Evolutionary conservation across 2,113 vertebrate species (phyloP).

Genomic region (Hylia prasina): DNA sequence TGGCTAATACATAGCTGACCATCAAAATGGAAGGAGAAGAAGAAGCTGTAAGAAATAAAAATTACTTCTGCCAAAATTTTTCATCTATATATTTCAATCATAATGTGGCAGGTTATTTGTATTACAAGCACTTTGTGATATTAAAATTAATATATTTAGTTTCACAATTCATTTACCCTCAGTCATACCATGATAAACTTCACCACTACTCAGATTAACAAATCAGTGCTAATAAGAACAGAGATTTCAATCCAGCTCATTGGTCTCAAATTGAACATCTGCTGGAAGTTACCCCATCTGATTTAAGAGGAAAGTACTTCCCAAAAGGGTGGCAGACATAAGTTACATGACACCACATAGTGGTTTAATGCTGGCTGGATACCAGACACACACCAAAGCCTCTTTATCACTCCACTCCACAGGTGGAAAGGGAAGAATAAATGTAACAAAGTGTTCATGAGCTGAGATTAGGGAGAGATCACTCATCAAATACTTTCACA

Average conservation of each 20-base stretch:
- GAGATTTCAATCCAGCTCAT: not conserved
- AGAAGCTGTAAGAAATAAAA: not conserved
- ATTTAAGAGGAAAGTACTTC: not conserved
- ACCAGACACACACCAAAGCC: not conserved
- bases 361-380: not conserved
- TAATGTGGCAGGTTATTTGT: not conserved
- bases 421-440: not conserved
- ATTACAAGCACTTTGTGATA: conserved; percentile 1
- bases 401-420: not conserved
- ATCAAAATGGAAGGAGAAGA: not conserved
- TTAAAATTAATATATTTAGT: conserved; percentile 17
- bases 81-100: not conserved
- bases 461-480: not conserved
- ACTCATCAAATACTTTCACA: not conserved
- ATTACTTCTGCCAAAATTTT: not conserved
- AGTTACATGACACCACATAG: not conserved
- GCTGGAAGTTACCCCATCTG: not conserved
- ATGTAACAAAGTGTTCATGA: not conserved
- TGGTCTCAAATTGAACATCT: not conserved
- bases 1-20: not conserved
- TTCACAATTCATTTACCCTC: not conserved
- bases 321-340: not conserved
- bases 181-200: not conserved
- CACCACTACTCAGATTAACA: not conserved
- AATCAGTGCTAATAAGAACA: not conserved